These are phyloP conservation scores for Rhizoglyphus robini DNA, from an alignment of 1,140 invertebrate genomes.

Conservation along the genomic window DNA sequence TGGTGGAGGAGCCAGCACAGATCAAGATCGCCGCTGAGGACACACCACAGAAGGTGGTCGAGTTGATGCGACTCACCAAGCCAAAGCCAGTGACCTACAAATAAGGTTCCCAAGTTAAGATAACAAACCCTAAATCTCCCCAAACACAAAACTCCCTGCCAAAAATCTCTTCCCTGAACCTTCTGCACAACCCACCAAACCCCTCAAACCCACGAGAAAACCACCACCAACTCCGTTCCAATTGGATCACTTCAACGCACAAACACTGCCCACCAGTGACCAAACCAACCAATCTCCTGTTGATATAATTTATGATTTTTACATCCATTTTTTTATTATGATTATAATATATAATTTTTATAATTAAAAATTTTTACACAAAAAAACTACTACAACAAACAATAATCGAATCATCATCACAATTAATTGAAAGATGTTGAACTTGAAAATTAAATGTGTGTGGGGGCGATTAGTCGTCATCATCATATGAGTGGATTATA, in stretches of 20 bases:
- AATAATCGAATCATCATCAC: neutral
- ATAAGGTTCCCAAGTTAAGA: neutral
- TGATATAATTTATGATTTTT: neutral
- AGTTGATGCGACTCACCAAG: conserved; percentile 12
- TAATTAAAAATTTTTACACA: neutral
- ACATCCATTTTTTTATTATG: no score
- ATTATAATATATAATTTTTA: neutral
- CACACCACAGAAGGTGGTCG: conserved; percentile 20
- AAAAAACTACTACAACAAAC: neutral
- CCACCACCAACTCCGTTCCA: neutral
- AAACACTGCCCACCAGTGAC: no score
- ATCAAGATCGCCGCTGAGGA: conserved; percentile 14
- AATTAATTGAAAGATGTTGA: neutral
- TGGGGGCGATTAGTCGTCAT: no score
- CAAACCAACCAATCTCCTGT: no score
- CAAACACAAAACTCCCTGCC: neutral
- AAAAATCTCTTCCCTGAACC: no score
- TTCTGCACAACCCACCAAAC: no score
- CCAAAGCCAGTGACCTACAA: neutral
- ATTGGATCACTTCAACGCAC: no score
- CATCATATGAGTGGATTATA: neutral
- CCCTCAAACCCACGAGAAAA: no score
- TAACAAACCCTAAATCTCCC: neutral
- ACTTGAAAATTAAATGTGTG: neutral
- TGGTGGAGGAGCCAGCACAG: conserved; percentile 19